Evolutionary conservation across 2,888 invertebrate species (phyloP).

Genomic region (Heliconius ethilla): DNA sequence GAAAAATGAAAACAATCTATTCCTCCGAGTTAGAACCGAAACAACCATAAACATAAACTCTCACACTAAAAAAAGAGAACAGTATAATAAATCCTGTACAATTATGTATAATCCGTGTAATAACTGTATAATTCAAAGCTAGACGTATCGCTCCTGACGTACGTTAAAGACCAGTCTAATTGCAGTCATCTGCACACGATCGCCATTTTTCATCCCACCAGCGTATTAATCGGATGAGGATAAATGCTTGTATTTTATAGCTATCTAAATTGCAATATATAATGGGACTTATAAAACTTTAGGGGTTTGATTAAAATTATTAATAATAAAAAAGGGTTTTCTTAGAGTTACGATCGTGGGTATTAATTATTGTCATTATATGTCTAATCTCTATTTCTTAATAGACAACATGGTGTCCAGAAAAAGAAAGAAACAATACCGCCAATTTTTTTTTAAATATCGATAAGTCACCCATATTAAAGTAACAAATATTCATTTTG

Average conservation of each 20-base stretch:
- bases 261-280: background rate
- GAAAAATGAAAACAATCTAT: background rate
- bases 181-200: slow-evolving; percentile 17
- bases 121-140: slow-evolving; percentile 6
- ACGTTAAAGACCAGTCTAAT: slow-evolving; percentile 24
- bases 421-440: too few species aligned
- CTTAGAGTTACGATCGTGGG: too few species aligned
- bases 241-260: slow-evolving; percentile 13
- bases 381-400: too few species aligned
- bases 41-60: background rate
- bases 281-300: background rate
- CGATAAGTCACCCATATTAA: too few species aligned
- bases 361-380: too few species aligned
- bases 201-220: slow-evolving; percentile 11
- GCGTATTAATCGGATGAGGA: background rate
- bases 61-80: background rate
- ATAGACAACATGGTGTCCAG: too few species aligned
- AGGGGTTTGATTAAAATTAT: background rate
- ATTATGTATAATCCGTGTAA: slow-evolving; percentile 16
- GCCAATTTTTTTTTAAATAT: too few species aligned
- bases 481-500: too few species aligned
- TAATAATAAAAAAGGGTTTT: background rate
- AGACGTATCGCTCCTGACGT: slow-evolving; percentile 16
- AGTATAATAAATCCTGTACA: background rate
- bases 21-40: background rate